phyloP scores from a whole-genome alignment of 53 echinoderm and acorn worm species.

The Mesocentrotus franciscanus region DNA sequence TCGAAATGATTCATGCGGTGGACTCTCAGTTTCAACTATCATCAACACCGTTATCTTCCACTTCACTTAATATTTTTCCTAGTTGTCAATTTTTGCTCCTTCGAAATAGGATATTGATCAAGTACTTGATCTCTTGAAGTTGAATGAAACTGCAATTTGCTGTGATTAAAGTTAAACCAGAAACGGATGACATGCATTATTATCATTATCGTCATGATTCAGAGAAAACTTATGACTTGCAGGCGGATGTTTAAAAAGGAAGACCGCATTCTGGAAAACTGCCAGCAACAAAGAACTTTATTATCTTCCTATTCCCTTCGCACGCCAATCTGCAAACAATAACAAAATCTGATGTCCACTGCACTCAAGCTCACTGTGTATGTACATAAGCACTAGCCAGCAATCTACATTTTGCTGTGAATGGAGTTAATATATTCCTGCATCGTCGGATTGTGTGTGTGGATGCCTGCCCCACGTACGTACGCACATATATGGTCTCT shows the following conservation, averaged over 20 bases:
- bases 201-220: neutral
- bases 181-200: neutral
- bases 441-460: neutral
- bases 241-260: slow-evolving; percentile 11
- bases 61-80: too few relatives aligned
- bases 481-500: slow-evolving; percentile 35
- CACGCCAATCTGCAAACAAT: slow-evolving; percentile 25
- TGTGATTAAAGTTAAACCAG: neutral
- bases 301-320: neutral
- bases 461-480: neutral
- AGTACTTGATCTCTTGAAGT: neutral
- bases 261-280: neutral
- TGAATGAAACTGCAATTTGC: neutral
- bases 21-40: slow-evolving; percentile 35
- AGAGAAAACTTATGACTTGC: slow-evolving; percentile 2
- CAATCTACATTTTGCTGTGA: neutral
- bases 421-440: slow-evolving; percentile 24
- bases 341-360: neutral
- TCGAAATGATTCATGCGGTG: slow-evolving; percentile 1
- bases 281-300: slow-evolving; percentile 8
- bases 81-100: slow-evolving; percentile 2
- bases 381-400: neutral
- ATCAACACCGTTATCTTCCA: neutral
- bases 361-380: neutral
- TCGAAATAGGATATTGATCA: neutral